These are phyloP conservation scores for Falco peregrinus DNA, from an alignment of 2,797 vertebrate species.

Conservation along the genomic window DNA sequence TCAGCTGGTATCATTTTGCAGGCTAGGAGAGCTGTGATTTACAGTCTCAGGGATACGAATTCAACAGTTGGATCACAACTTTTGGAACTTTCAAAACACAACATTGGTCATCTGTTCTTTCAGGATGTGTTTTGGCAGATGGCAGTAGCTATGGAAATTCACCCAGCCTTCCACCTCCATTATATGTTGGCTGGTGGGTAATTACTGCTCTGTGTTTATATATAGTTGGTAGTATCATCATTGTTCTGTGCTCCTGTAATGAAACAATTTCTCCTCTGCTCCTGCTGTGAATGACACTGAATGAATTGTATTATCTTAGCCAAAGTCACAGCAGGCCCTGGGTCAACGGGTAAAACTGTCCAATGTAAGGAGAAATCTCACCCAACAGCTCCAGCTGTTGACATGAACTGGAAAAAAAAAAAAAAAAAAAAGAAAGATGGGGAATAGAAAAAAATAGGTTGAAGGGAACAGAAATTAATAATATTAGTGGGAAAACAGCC, in stretches of 20 bases:
- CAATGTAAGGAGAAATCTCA: neutral
- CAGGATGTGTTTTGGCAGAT: neutral
- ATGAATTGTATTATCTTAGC: constrained; percentile 20
- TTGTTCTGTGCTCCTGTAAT: neutral
- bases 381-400: constrained; percentile 16
- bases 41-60: neutral
- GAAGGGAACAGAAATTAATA: neutral
- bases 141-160: neutral
- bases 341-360: neutral
- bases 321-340: constrained; percentile 38
- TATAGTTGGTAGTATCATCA: neutral
- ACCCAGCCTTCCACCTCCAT: neutral
- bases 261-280: constrained; percentile 18
- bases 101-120: neutral
- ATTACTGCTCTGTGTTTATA: neutral
- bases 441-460: neutral
- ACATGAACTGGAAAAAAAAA: neutral
- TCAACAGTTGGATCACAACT: neutral
- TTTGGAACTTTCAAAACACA: neutral
- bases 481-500: neutral
- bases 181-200: neutral
- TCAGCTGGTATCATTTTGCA: constrained; percentile 28
- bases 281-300: constrained; percentile 19
- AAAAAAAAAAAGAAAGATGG: neutral
- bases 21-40: neutral